These are phyloP conservation scores for Contarinia nasturtii DNA, from an alignment of 1,140 invertebrate genomes.

Conservation along the genomic window DNA sequence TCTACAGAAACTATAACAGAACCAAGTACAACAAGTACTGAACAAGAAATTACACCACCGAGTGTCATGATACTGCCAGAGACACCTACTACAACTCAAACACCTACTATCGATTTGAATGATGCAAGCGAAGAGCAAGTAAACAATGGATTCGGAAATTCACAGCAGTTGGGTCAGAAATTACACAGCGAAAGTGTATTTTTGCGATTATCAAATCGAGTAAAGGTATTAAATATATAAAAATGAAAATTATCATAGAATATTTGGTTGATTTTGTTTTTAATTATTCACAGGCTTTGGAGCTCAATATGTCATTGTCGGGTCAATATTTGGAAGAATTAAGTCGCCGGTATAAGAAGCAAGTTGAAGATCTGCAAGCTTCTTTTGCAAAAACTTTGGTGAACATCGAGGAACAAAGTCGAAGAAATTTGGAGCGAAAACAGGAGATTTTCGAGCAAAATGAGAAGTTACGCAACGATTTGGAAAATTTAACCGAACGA, in stretches of 20 bases:
- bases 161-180: constrained; percentile 24
- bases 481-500: constrained; percentile 29
- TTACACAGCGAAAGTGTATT: constrained; percentile 87
- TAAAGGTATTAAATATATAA: constrained; percentile 54
- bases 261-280: too few relatives aligned
- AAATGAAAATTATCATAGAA: too few relatives aligned
- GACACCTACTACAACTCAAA: constrained; percentile 4
- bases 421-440: constrained; percentile 47
- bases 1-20: neutral
- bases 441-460: constrained; percentile 42
- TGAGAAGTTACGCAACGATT: constrained; percentile 32
- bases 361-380: constrained; percentile 86
- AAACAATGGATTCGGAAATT: neutral
- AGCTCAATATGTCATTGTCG: constrained; percentile 89
- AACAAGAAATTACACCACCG: neutral
- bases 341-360: constrained; percentile 82
- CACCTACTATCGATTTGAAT: neutral
- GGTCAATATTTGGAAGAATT: constrained; percentile 90
- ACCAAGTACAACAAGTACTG: neutral
- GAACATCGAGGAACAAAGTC: constrained; percentile 52
- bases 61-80: constrained; percentile 5
- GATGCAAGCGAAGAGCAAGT: constrained; percentile 7
- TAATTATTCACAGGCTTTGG: constrained; percentile 68
- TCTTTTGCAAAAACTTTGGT: constrained; percentile 63
- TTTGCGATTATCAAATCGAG: constrained; percentile 81